Evolutionary conservation across 2,797 vertebrate species (phyloP), one percentile per base, ranked within the genome.

Genomic region (Microctenopoma lineatum): DNA sequence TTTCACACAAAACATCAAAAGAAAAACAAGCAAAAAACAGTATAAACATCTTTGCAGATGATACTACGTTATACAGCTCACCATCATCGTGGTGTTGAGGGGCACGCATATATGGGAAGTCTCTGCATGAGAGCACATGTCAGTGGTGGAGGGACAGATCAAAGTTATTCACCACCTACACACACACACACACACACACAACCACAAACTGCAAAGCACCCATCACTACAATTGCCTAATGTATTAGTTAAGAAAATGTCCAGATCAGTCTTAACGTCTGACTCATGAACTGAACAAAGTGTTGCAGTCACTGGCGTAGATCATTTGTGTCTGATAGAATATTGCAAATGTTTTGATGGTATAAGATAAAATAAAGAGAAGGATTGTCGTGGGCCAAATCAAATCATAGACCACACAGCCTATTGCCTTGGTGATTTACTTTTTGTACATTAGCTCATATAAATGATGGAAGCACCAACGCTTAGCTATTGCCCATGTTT

Each of bases 401-500:
- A 52, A 68, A 75, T 73, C 70, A 57, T 9, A 75, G 66, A 58
- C 65, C 26, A 38, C 69, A 44, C 63, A 74, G 66, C 61, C 81
- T 85, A 84, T 80, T 80, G 77, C 75, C 72, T 77, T 63, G 38
- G 63, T 79, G 56, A 62, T 73, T 67, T 18, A 72, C 26, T 38
- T 29, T 57, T 84, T 81, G 64, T 79, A 80, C 75, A 75, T 88
- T 89, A 86, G 77, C 80, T 88, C 85, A 45, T 83, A 61, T 77
- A 82, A 76, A 83, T 81, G 76, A 87, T 86, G 85, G 87, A 91
- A 94, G 92, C 92, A 91, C 90, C 84, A 73, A 66, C 81, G 81
- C 79, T 81, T 73, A 82, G 73, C 83, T 93, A 92, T 92, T 93
- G 90, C 90, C 87, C 66, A 76, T 89, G 66, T 84, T 85, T 70